These are phyloP conservation scores for Rhinoraja longicauda DNA, from an alignment of 2,797 vertebrate genomes.

Conservation along the genomic window DNA sequence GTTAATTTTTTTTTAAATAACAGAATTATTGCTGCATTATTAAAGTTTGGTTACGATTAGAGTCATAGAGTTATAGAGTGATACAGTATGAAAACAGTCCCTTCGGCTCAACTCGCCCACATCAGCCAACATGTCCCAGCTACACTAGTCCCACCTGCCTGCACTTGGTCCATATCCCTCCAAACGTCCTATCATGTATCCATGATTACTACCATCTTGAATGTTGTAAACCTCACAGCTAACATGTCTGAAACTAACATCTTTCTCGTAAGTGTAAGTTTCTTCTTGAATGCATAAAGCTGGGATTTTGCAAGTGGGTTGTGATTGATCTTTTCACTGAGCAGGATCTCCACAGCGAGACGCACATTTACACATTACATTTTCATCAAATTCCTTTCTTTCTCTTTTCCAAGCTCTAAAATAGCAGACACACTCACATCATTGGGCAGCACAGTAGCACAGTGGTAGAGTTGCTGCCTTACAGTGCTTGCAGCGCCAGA, in stretches of 20 bases:
- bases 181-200: no score
- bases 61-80: no score
- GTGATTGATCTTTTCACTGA: not conserved
- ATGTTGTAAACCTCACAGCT: not conserved
- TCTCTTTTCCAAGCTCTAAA: not conserved
- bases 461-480: no score
- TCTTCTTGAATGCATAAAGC: not conserved
- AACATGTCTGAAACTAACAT: not conserved
- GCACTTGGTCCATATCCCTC: no score
- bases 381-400: not conserved
- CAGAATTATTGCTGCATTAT: not conserved
- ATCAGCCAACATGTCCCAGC: no score
- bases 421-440: not conserved
- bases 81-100: no score
- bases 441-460: no score
- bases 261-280: not conserved
- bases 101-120: no score
- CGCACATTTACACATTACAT: not conserved
- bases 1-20: not conserved
- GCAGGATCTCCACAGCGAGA: no score
- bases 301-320: not conserved
- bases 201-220: not conserved
- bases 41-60: not conserved
- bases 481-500: no score
- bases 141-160: no score